Base-by-base conservation (phyloP, 92 coral and sea anemone species). In the Palythoa grandis region DNA sequence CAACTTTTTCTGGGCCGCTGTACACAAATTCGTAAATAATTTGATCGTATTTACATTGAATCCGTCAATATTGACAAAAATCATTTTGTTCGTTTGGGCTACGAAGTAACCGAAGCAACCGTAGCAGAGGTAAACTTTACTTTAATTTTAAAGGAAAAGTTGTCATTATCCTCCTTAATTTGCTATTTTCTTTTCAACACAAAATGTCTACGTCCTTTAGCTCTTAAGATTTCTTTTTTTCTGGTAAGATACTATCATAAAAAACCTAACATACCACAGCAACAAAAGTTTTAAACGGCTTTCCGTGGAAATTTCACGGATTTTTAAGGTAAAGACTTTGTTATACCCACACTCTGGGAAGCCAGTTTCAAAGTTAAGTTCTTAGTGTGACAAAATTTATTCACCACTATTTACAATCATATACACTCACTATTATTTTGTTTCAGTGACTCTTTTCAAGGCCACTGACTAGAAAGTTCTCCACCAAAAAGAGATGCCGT, bases 1-100 rank as follows among this genome's bases (percentile, higher is more conserved):
- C 17, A 63, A 39, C 57, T 80, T 66, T 40, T 25, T 65, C 72
- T 43, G 47, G 23, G 16, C 50, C 57, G 39, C 35, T 47, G 23
- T 80, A 43, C 82, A 66, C 74, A 25, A 66, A 24, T 67, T 48
- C 60, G 15, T 10, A 66, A 77, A 80, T 80, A 66, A 80, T 65
- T 66, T 80, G 43, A 24, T 68, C 11, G 56, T 17, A 80, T 65
- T 63, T 54, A 76, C 63, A 76, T 35, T 20, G 24, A 39, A 48
- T 80, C 60, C 19, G 73, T 66, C 70, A 80, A 80, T 80, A 80
- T 80, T 80, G 85, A 80, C 85, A 80, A 80, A 80, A 80, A 80
- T 47, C 4, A 65, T 20, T 47, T 66, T n/a, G 38, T 29, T 80
- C 43, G 74, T 67, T 66, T 80, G 29, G 38, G 16, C 40, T 66